Evolutionary conservation across 1,140 invertebrate genomes (phyloP).

Genomic region (Drosophila grimshawi): DNA sequence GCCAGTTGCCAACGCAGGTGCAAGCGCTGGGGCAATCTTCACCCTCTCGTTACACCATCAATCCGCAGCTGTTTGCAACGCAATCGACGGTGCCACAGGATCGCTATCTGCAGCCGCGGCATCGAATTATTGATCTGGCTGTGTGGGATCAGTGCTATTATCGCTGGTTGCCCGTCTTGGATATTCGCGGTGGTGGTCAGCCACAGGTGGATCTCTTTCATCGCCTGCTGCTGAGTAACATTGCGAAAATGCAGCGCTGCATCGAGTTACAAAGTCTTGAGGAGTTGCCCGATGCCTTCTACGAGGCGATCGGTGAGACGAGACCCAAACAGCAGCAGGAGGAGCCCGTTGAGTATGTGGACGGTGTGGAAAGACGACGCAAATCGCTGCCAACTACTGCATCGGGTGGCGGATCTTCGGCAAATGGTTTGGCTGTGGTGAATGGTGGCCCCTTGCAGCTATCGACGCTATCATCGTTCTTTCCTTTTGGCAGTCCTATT

Average conservation of each 20-base stretch:
- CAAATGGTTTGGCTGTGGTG: constrained; percentile 53
- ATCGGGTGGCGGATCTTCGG: constrained; percentile 6
- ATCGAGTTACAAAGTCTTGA: constrained; percentile 74
- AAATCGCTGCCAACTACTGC: constrained; percentile 38
- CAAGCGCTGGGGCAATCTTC: background rate
- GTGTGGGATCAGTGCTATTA: constrained; percentile 96
- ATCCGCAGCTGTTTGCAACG: constrained; percentile 79
- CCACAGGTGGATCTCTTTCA: constrained; percentile 88
- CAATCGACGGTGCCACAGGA: constrained; percentile 74
- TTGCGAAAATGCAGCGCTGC: constrained; percentile 85
- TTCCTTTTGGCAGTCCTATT: constrained; percentile 84
- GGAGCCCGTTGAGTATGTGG: constrained; percentile 66
- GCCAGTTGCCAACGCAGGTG: background rate
- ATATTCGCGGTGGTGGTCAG: constrained; percentile 91
- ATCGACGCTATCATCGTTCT: constrained; percentile 85
- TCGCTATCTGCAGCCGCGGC: constrained; percentile 85
- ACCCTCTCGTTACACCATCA: constrained; percentile 66
- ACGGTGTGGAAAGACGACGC: constrained; percentile 72
- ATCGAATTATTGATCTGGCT: constrained; percentile 87
- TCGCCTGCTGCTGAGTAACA: constrained; percentile 86
- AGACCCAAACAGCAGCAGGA: constrained; percentile 22
- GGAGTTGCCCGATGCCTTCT: constrained; percentile 76
- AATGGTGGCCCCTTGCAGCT: constrained; percentile 43
- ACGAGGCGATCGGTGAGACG: constrained; percentile 54
- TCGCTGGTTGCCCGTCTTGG: constrained; percentile 93